Evolutionary conservation across 2,113 vertebrate species (phyloP).

Genomic region (Pelusios castaneus): DNA sequence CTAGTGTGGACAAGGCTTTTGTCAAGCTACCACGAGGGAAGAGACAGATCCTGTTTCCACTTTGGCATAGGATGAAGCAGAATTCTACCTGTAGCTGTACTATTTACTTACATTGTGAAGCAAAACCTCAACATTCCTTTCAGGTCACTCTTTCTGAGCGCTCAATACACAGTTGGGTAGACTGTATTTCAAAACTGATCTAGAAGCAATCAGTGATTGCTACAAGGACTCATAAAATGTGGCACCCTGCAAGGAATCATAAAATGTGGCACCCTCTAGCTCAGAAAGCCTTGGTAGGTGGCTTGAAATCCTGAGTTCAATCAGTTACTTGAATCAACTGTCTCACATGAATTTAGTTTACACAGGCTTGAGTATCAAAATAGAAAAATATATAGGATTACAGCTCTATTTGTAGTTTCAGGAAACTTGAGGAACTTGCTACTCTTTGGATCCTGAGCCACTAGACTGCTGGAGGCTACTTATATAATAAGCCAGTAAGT

Average conservation of each 20-base stretch:
- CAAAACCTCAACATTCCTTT: background rate
- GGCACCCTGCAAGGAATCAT: background rate
- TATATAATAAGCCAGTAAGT: background rate
- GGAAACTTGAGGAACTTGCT: background rate
- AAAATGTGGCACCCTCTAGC: background rate
- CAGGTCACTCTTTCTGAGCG: background rate
- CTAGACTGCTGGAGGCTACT: background rate
- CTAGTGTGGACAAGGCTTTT: background rate
- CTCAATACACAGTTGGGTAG: background rate
- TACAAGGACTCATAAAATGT: background rate
- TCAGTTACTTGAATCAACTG: background rate
- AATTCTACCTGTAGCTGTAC: background rate
- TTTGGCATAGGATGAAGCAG: background rate
- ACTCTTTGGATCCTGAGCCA: accelerated
- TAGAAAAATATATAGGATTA: background rate
- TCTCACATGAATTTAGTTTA: background rate
- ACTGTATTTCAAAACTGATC: background rate
- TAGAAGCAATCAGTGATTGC: background rate
- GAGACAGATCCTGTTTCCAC: background rate
- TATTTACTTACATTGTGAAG: background rate
- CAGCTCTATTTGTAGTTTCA: background rate
- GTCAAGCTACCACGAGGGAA: background rate
- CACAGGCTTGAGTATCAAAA: background rate
- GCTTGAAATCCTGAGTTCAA: background rate
- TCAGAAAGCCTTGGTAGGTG: background rate